phyloP scores from a whole-genome alignment of 23 tunicate genomes.

The Botrylloides violaceus region DNA sequence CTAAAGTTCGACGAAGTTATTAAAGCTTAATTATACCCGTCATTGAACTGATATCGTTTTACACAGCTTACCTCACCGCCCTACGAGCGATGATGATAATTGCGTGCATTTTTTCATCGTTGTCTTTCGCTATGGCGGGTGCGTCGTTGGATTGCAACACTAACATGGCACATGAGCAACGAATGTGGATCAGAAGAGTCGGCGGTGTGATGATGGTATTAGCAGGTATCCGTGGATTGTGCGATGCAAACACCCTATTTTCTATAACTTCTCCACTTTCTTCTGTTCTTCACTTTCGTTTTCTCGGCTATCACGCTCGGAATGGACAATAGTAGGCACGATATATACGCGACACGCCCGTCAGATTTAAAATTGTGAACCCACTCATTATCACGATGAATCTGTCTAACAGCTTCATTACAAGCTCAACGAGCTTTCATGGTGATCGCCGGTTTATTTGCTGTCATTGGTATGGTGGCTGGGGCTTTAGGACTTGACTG shows the following conservation, averaged over 20 bases:
- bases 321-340: too few relatives aligned
- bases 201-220: constrained; percentile 47
- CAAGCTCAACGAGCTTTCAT: constrained; percentile 80
- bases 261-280: not conserved
- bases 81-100: constrained; percentile 77
- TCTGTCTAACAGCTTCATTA: constrained; percentile 35
- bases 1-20: not conserved
- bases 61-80: constrained; percentile 52
- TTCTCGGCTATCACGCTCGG: too few relatives aligned
- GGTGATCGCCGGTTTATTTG: constrained; percentile 58
- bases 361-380: not conserved
- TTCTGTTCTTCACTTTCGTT: not conserved
- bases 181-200: constrained; percentile 20
- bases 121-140: constrained; percentile 22
- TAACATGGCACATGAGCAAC: constrained; percentile 23
- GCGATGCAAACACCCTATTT: too few relatives aligned
- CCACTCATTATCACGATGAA: not conserved
- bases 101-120: constrained; percentile 27
- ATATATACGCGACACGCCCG: constrained; percentile 14
- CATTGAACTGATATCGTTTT: too few relatives aligned
- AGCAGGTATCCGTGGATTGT: constrained; percentile 97
- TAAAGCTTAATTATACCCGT: not conserved
- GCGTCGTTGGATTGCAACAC: constrained; percentile 56
- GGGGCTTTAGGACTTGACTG: constrained; percentile 65
- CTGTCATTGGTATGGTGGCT: constrained; percentile 44